A percentile compares a stretch with the other conserved stretches of the same genome.
Conservation (phyloP, 2,113 vertebrate genomes). For the Oreochromis tanganicae region DNA sequence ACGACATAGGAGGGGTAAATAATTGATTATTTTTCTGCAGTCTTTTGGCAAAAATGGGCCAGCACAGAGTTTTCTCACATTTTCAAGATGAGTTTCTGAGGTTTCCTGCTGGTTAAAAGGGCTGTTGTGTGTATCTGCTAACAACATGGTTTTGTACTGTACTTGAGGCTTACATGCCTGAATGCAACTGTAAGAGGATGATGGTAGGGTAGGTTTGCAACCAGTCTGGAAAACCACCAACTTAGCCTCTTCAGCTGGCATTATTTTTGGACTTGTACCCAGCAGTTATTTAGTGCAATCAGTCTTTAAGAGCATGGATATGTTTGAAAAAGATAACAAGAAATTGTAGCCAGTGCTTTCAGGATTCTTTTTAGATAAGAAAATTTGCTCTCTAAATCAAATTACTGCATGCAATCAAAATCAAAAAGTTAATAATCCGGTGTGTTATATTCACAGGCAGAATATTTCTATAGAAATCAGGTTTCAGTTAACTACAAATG, state of each 20-base stretch:
- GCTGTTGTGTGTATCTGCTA: background rate
- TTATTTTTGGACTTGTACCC: background rate
- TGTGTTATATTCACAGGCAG: background rate
- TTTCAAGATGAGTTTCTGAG: background rate
- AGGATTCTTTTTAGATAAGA: background rate
- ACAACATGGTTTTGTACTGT: background rate
- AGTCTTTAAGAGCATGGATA: background rate
- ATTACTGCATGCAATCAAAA: background rate
- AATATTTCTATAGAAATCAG: background rate
- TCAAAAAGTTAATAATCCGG: background rate
- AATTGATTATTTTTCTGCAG: slow-evolving; percentile 30
- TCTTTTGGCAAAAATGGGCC: background rate
- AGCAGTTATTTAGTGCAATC: background rate
- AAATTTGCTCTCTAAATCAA: background rate
- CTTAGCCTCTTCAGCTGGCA: background rate
- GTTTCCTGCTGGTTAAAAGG: background rate
- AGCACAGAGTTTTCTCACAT: background rate
- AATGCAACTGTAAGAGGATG: background rate
- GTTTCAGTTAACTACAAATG: background rate
- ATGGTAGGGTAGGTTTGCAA: background rate
- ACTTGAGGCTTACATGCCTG: background rate
- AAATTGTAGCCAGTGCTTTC: background rate
- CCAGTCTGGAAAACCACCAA: background rate
- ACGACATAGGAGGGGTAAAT: slow-evolving; percentile 22
- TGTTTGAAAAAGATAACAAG: background rate